These are phyloP conservation scores for Gymnodraco acuticeps DNA, from an alignment of 2,797 vertebrate genomes.

Conservation along the genomic window DNA sequence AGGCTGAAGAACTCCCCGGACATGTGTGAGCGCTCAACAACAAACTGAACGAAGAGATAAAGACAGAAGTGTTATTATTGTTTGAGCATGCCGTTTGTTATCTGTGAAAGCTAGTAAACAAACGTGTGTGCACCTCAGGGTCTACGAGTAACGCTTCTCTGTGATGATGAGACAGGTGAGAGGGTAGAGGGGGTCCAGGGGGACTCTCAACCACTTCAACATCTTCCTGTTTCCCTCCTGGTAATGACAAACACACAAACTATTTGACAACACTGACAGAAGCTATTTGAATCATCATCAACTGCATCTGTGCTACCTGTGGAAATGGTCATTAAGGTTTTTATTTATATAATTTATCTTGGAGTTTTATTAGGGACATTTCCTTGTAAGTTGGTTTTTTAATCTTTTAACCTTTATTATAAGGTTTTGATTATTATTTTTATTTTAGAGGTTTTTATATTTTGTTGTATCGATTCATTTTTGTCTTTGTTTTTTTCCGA, in stretches of 20 bases:
- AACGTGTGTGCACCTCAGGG: slow-evolving; percentile 88
- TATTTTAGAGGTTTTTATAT: no score
- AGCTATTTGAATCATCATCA: not conserved
- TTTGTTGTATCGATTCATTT: no score
- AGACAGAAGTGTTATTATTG: not conserved
- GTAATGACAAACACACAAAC: slow-evolving; percentile 25
- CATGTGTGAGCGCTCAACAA: slow-evolving; percentile 94
- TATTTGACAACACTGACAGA: not conserved
- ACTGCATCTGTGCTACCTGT: not conserved
- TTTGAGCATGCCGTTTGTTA: not conserved
- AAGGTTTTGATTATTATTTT: no score
- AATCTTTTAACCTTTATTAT: no score
- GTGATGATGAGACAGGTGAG: slow-evolving; percentile 87
- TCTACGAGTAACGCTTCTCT: slow-evolving; percentile 88
- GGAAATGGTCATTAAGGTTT: no score
- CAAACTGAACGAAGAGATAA: slow-evolving; percentile 75
- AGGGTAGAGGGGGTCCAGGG: slow-evolving; percentile 80
- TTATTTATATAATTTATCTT: no score
- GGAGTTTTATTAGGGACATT: no score
- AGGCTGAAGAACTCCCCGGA: slow-evolving; percentile 93
- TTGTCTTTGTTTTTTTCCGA: no score
- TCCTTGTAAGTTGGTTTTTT: no score
- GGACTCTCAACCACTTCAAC: slow-evolving; percentile 67
- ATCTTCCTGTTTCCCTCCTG: slow-evolving; percentile 84
- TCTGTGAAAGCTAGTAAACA: not conserved